phyloP scores from a whole-genome alignment of 2,113 vertebrate genomes.

The Scomber scombrus region DNA sequence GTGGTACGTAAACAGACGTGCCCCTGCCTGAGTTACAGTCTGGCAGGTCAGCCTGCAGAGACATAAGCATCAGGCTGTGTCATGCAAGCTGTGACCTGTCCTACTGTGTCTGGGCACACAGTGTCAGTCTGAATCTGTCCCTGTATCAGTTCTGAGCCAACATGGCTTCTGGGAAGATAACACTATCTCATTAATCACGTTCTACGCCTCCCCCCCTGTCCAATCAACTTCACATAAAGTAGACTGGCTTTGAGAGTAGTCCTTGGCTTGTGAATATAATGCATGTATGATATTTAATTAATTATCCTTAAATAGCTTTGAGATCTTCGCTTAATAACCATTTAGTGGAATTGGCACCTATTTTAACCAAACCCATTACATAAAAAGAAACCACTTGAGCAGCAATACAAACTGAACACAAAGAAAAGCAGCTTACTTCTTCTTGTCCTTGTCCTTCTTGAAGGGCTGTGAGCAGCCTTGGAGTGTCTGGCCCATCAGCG shows the following conservation, averaged over 20 bases:
- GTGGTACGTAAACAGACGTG: conserved; percentile 60
- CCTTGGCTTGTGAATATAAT: conserved; percentile 14
- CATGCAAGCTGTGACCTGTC: conserved; percentile 68
- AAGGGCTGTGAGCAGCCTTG: conserved; percentile 89
- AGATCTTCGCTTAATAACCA: background rate
- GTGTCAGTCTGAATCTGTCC: conserved; percentile 76
- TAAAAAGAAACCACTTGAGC: background rate
- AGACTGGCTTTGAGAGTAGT: conserved; percentile 23
- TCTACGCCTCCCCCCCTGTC: conserved; percentile 16
- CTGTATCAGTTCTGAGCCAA: conserved; percentile 65
- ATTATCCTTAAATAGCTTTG: conserved; percentile 9
- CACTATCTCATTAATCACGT: conserved; percentile 63
- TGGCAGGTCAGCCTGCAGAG: conserved; percentile 74
- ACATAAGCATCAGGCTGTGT: conserved; percentile 65
- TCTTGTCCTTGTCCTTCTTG: conserved; percentile 97
- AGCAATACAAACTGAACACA: background rate
- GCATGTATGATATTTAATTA: conserved; percentile 19
- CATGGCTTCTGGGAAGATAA: conserved; percentile 65
- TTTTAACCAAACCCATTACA: background rate
- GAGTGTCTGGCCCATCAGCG: conserved; percentile 92
- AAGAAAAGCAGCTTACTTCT: conserved; percentile 89
- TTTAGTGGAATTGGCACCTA: background rate
- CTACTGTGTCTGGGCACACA: conserved; percentile 64
- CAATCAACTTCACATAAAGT: conserved; percentile 3
- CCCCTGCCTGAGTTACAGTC: conserved; percentile 69